Evolutionary conservation across 2,113 vertebrate species (phyloP).

Genomic region (Rissa tridactyla): DNA sequence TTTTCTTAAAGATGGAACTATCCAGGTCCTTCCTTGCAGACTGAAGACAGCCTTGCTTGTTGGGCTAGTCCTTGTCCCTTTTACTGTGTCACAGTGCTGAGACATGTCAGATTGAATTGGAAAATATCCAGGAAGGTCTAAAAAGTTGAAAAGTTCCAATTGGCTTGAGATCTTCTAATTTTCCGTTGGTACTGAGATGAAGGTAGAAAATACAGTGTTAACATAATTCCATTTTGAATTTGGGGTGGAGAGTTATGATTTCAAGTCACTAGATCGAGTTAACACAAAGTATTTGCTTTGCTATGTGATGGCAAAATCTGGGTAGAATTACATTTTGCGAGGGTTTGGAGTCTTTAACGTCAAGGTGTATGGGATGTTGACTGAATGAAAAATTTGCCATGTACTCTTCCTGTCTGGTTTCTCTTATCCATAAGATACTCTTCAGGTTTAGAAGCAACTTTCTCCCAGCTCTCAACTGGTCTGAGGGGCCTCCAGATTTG

Average conservation of each 20-base stretch:
- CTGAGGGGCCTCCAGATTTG: not conserved
- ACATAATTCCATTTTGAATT: not conserved
- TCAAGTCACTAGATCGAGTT: not conserved
- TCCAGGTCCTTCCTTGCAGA: not conserved
- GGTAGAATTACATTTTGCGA: not conserved
- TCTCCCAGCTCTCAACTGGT: not conserved
- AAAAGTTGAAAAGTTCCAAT: not conserved
- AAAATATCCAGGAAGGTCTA: not conserved
- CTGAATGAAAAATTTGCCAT: too few relatives aligned
- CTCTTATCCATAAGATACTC: not conserved
- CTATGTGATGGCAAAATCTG: not conserved
- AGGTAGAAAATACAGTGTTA: not conserved
- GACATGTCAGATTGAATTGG: not conserved
- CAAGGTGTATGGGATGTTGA: not conserved
- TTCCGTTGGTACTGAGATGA: not conserved
- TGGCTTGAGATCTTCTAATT: not conserved
- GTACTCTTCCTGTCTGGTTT: not conserved
- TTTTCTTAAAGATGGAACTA: not conserved
- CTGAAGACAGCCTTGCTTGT: not conserved
- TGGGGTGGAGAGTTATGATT: not conserved
- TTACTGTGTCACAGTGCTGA: not conserved
- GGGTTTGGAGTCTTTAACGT: not conserved
- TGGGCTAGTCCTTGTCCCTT: not conserved
- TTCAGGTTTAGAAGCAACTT: not conserved
- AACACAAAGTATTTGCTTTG: not conserved